Percentiles rank a stretch among this genome's conserved stretches.
Conservation (phyloP, 2,888 invertebrate genomes). For the Sinodicranocentrus sp. region DNA sequence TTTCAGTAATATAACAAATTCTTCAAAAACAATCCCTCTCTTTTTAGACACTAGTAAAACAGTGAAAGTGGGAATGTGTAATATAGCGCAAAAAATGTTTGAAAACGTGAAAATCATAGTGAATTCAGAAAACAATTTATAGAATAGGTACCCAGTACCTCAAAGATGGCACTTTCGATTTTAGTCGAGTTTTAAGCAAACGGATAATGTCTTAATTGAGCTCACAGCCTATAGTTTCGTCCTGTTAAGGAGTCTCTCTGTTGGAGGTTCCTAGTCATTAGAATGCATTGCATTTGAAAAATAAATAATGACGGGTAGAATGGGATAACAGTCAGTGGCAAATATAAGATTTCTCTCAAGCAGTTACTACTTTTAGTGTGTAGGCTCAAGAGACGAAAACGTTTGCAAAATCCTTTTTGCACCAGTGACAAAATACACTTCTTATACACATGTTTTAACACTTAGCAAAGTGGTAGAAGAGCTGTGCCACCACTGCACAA, state of each 20-base stretch:
- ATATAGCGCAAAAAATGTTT: background rate
- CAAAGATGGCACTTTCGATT: conserved; percentile 51
- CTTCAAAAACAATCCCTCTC: background rate
- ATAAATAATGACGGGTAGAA: conserved; percentile 1
- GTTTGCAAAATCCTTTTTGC: background rate
- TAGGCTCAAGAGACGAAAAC: conserved; percentile 6
- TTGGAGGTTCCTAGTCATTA: conserved; percentile 44
- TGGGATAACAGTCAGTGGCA: background rate
- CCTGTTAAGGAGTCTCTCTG: conserved; percentile 10
- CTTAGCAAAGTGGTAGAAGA: background rate
- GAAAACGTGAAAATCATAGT: conserved; percentile 50
- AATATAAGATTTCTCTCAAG: conserved; percentile 1
- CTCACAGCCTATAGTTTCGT: conserved; percentile 34
- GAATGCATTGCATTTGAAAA: conserved; percentile 7
- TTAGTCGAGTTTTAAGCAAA: conserved; percentile 15
- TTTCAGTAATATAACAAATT: too few species aligned
- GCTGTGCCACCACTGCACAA: background rate
- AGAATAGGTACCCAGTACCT: background rate
- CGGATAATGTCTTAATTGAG: conserved; percentile 51
- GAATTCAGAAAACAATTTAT: conserved; percentile 16
- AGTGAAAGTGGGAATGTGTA: conserved; percentile 32
- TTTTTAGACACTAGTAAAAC: background rate
- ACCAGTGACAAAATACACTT: background rate
- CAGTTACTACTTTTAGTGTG: background rate
- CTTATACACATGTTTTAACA: conserved; percentile 3